Evolutionary conservation across 2,888 invertebrate species (phyloP), one percentile per base, ranked within the genome.

Genomic region (Macrophya alboannulata): DNA sequence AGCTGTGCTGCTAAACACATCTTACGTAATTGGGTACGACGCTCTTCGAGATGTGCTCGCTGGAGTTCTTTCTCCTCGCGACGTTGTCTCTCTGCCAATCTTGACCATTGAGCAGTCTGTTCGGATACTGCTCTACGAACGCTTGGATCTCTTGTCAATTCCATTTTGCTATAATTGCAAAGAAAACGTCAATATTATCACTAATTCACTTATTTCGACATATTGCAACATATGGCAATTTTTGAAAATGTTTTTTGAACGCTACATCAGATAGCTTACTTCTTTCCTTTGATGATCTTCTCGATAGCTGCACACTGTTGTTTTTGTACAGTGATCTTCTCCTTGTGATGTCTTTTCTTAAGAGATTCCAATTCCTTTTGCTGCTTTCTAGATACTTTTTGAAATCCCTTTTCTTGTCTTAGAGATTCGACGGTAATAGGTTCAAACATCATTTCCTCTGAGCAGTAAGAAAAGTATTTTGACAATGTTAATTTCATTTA

Each of bases 21-120:
- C 91, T 96, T 96, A 91, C 95, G 95, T 68, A 97, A 94, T 90
- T 90, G 91, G 6, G 88, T 95, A 87, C 97, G 95, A 94, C 98
- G 96, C 94, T 99, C 99, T 92, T 98, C 97, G 21, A 98, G 94
- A 91, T 98, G 96, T 89, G 96, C 95, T 84, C 97, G 95, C 85
- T 98, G 95, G 94, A 98, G 95, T 86, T 97, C 97, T 96, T 97
- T 97, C 93, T 97, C 97, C 94, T 97, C 97, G 86, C 96, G 96
- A 87, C 97, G 95, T 89, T 98, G 99, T 65, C 96, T 95, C 87
- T 97, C 96, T 89, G 98, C 97, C 95, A 99, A 96, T 90, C 97
- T 97, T 86, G 98, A 97, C 99, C 99, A 99, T 90, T 99, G 98
- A 17, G 96, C 95, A 8, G 99, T 98, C 94, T 99, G 99, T 88